Base-by-base conservation (phyloP, 2,797 vertebrate genomes). In the Pseudomugil gertrudae region DNA sequence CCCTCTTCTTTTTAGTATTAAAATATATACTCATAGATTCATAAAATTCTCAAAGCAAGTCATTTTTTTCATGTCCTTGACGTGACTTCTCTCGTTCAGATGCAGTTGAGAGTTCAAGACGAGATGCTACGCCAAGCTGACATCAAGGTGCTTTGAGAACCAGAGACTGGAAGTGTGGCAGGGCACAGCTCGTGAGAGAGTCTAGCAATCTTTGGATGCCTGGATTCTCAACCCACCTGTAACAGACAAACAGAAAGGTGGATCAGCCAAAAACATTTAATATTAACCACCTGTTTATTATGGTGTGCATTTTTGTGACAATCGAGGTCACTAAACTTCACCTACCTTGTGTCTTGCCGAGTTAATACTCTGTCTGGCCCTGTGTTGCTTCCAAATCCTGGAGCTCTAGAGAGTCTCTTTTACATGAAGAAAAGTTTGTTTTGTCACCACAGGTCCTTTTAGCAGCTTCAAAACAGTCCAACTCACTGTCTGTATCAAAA, bases 1-100 rank as follows among this genome's bases (percentile, higher is more conserved):
- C 92, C 93, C 92, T 93, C 90, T 90, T 36, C 14, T 91, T 86
- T 92, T 93, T 93, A 90, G 92, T 94, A 94, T 93, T 94, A 94
- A 93, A 93, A 95, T 95, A 94, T 93, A 94, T 93, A 94, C 91
- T 92, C 91, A 90, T 95, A 93, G 77, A 92, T 92, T 93, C 93
- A 93, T 93, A 93, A 90, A 91, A 88, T 92, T 91, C 79, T 91
- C 88, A 89, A 86, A 92, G 92, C 38, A 80, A 86, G 73, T 86
- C 73, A 33, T 72, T 91, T 88, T 71, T 66, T 66, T 47, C 26
- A 88, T 69, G 74, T 91, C 78, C 85, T 84, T 90, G 89, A 92
- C 90, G 94, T 92, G 93, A 93, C 93, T 92, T 86, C 87, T 93
- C 76, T 69, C 23, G 85, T 88, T 79, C 92, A 93, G 92, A 78